Conservation (phyloP, 2,113 vertebrate species). For the Ia io region DNA sequence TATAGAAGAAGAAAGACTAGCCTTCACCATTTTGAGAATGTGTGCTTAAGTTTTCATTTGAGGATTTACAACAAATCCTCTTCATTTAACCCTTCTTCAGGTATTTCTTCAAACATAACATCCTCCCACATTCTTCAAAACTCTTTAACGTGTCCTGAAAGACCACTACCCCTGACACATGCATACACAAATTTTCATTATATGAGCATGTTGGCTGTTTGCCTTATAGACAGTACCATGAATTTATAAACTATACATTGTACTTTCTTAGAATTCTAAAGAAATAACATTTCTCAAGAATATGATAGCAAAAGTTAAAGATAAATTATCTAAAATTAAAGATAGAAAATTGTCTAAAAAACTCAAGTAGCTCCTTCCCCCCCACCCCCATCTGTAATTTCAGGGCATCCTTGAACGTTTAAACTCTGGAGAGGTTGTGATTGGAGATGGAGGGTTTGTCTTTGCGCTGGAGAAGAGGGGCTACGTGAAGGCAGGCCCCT, state of each 20-base stretch:
- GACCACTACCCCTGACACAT: background rate
- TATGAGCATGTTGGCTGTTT: background rate
- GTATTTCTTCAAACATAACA: background rate
- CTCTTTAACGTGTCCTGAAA: background rate
- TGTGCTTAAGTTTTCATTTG: background rate
- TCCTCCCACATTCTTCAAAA: background rate
- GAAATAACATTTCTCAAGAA: background rate
- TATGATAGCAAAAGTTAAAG: background rate
- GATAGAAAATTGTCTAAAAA: background rate
- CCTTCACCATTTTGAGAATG: background rate
- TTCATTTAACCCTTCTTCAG: background rate
- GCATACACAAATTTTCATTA: background rate
- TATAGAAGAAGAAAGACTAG: background rate
- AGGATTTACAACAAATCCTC: background rate
- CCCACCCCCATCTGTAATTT: background rate
- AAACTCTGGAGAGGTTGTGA: conserved; percentile 91
- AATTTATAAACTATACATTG: background rate
- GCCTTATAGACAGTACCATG: background rate
- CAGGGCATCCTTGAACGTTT: conserved; percentile 94
- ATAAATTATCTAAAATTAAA: background rate
- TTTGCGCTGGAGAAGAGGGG: conserved; percentile 97
- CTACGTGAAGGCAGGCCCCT: conserved; percentile 97
- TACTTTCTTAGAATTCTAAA: background rate
- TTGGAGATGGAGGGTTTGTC: conserved; percentile 98
- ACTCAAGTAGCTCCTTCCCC: background rate